phyloP scores from a whole-genome alignment of 2,113 vertebrate species.

The Dasyornis broadbenti region DNA sequence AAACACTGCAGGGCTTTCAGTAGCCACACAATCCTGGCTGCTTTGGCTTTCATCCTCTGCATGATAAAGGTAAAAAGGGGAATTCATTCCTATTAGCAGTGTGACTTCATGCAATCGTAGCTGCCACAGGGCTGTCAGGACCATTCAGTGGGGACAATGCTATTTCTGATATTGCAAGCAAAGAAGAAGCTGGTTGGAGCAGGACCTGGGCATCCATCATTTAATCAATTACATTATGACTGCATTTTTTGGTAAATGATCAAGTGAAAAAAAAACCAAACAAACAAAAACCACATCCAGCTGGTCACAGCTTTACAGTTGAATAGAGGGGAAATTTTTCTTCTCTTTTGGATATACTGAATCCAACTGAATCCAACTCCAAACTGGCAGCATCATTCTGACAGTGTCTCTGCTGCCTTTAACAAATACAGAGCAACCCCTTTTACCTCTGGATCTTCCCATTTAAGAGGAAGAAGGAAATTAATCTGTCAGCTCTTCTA shows the following conservation, averaged over 20 bases:
- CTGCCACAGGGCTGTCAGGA: not conserved
- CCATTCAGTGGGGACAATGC: accelerated
- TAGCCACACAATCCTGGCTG: not conserved
- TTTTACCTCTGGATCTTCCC: not conserved
- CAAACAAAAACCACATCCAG: not conserved
- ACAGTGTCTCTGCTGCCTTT: not conserved
- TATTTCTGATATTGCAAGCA: not conserved
- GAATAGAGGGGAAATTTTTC: not conserved
- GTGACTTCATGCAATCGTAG: not conserved
- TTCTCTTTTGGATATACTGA: not conserved
- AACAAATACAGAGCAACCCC: not conserved
- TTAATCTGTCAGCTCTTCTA: not conserved
- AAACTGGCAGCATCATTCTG: not conserved
- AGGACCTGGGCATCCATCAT: not conserved
- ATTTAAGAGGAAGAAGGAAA: not conserved
- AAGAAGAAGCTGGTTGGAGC: not conserved
- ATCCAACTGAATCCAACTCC: not conserved
- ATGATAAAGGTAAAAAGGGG: not conserved
- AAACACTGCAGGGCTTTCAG: not conserved
- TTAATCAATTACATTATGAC: not conserved
- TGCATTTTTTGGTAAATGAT: not conserved
- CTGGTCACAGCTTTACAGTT: not conserved
- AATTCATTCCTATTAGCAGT: not conserved
- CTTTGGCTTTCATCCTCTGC: not conserved
- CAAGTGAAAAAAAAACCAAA: not conserved